phyloP scores from a whole-genome alignment of 1,140 invertebrate genomes.

The Monochamus saltuarius region DNA sequence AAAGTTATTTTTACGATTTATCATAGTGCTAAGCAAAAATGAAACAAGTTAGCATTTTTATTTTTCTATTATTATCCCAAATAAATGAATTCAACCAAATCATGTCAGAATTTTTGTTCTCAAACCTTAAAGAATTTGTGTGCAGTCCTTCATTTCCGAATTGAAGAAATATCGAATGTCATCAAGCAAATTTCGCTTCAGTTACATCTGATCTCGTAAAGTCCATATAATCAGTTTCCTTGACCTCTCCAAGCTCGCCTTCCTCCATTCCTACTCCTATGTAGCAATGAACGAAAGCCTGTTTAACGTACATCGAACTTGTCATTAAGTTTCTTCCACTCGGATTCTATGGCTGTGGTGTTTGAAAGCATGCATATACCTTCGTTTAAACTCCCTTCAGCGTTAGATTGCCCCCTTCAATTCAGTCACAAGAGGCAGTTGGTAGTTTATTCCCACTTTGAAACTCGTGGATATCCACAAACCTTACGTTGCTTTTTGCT shows the following conservation, averaged over 20 bases:
- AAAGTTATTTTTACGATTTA: too few species aligned
- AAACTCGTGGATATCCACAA: constrained; percentile 89
- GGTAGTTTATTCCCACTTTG: constrained; percentile 82
- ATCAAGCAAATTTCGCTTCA: neutral
- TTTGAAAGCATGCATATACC: constrained; percentile 85
- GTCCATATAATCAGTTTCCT: constrained; percentile 58
- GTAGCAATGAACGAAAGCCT: constrained; percentile 77
- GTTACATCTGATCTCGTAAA: neutral
- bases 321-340: constrained; percentile 70
- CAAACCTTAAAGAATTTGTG: too few species aligned
- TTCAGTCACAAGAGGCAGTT: constrained; percentile 81
- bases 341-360: constrained; percentile 78
- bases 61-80: constrained; percentile 10
- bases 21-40: too few species aligned
- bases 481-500: constrained; percentile 81
- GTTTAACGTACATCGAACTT: constrained; percentile 82
- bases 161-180: too few species aligned
- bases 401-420: constrained; percentile 76
- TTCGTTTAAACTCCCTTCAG: constrained; percentile 78
- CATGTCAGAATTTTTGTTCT: too few species aligned
- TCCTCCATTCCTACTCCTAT: constrained; percentile 84
- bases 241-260: constrained; percentile 79
- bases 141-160: too few species aligned
- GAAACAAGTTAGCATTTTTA: constrained; percentile 8
- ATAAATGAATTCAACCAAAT: constrained; percentile 5